Conservation (phyloP, 2,113 vertebrate species). For the Manacus vitellinus region DNA sequence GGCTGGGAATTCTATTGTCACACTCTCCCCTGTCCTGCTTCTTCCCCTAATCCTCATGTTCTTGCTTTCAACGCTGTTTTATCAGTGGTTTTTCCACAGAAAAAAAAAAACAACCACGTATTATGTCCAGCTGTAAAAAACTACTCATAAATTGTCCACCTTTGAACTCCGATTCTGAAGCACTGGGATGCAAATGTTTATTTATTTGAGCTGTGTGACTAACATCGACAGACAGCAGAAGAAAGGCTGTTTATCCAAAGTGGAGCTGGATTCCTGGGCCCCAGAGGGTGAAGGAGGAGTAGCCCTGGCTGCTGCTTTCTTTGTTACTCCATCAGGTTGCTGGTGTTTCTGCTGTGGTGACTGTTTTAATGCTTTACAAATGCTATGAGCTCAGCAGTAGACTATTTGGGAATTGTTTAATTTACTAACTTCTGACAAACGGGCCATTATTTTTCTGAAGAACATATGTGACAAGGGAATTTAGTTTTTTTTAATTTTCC, state of each 20-base stretch:
- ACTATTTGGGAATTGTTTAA: neutral
- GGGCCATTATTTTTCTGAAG: neutral
- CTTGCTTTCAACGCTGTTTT: neutral
- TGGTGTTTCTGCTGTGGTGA: neutral
- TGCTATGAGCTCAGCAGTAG: conserved; percentile 2
- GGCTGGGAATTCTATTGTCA: neutral
- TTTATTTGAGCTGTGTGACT: neutral
- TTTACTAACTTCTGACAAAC: neutral
- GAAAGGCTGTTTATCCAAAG: neutral
- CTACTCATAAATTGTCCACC: neutral
- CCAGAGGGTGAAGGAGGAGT: neutral
- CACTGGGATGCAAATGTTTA: neutral
- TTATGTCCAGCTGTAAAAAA: neutral
- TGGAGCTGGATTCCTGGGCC: neutral
- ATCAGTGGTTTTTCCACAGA: neutral
- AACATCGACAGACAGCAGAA: neutral
- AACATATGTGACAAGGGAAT: neutral
- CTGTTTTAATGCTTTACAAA: conserved; percentile 13
- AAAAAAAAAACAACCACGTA: neutral
- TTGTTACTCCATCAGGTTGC: neutral
- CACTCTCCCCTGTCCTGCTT: neutral
- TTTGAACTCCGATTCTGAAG: neutral
- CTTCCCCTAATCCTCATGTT: neutral
- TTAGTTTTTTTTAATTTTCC: neutral
- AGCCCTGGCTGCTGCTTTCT: neutral